Evolutionary conservation across 1,140 invertebrate genomes (phyloP).

Genomic region (Idris sp.): DNA sequence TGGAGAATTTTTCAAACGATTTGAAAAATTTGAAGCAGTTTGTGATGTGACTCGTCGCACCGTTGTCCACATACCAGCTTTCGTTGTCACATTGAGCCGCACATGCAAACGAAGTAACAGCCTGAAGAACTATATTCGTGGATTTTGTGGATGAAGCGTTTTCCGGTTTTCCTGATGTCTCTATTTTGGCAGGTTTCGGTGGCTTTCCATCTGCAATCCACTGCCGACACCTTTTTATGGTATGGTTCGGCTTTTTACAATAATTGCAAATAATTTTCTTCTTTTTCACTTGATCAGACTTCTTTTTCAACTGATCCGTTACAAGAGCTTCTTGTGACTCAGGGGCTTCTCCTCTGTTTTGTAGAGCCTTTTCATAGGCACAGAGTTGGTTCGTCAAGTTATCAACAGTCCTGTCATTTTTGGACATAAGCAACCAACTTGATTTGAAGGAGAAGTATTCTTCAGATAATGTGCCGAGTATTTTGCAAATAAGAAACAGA

Average conservation of each 20-base stretch:
- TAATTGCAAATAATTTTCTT: constrained; percentile 30
- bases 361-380: constrained; percentile 16
- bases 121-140: constrained; percentile 17
- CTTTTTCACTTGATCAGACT: not conserved
- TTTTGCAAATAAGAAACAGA: constrained; percentile 32
- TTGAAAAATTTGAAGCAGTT: constrained; percentile 16
- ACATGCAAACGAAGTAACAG: constrained; percentile 12
- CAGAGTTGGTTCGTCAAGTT: constrained; percentile 40
- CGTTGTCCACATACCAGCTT: constrained; percentile 38
- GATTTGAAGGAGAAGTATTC: constrained; percentile 45
- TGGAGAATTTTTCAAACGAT: constrained; percentile 17
- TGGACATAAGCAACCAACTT: constrained; percentile 42
- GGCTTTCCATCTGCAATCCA: constrained; percentile 42
- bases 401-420: constrained; percentile 26
- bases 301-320: constrained; percentile 5
- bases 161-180: no score
- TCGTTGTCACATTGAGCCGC: constrained; percentile 9
- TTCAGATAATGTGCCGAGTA: constrained; percentile 31
- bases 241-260: constrained; percentile 24
- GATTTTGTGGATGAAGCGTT: no score
- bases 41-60: constrained; percentile 29
- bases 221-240: constrained; percentile 23
- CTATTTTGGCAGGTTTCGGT: constrained; percentile 3
- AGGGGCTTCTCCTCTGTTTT: constrained; percentile 2
- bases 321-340: constrained; percentile 6